Evolutionary conservation across 2,888 invertebrate species (phyloP).

Genomic region (Lacanobia oleracea): DNA sequence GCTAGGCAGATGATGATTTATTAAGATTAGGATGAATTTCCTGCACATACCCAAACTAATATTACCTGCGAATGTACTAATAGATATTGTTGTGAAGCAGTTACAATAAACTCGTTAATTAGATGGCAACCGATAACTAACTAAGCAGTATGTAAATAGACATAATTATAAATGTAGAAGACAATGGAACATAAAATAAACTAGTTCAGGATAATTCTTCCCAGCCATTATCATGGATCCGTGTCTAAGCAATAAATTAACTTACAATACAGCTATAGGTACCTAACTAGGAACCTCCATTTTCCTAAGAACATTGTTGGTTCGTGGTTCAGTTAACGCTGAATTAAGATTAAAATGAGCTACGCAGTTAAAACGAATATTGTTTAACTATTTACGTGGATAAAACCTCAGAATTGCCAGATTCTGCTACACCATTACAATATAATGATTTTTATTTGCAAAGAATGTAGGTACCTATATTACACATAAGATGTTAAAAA

Average conservation of each 20-base stretch:
- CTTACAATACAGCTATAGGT: neutral
- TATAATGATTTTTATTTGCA: too few relatives aligned
- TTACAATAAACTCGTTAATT: neutral
- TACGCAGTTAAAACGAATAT: neutral
- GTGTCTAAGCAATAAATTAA: constrained; percentile 26
- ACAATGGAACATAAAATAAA: constrained; percentile 49
- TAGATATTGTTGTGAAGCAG: neutral
- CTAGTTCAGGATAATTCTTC: constrained; percentile 46
- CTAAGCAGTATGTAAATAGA: constrained; percentile 29
- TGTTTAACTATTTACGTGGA: neutral
- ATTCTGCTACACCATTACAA: neutral
- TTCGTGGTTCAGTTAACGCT: neutral
- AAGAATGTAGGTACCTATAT: too few relatives aligned
- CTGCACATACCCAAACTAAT: neutral
- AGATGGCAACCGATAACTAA: constrained; percentile 11
- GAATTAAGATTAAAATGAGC: neutral
- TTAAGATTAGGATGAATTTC: too few relatives aligned
- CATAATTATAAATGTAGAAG: constrained; percentile 4
- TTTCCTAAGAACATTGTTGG: too few relatives aligned
- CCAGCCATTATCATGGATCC: constrained; percentile 32
- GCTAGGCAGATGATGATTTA: too few relatives aligned
- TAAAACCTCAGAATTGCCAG: neutral
- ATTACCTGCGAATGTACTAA: neutral
- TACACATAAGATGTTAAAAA: too few relatives aligned
- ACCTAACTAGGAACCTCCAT: neutral